Evolutionary conservation across 2,888 invertebrate genomes (phyloP).

Genomic region (Iselma pallidipennis): DNA sequence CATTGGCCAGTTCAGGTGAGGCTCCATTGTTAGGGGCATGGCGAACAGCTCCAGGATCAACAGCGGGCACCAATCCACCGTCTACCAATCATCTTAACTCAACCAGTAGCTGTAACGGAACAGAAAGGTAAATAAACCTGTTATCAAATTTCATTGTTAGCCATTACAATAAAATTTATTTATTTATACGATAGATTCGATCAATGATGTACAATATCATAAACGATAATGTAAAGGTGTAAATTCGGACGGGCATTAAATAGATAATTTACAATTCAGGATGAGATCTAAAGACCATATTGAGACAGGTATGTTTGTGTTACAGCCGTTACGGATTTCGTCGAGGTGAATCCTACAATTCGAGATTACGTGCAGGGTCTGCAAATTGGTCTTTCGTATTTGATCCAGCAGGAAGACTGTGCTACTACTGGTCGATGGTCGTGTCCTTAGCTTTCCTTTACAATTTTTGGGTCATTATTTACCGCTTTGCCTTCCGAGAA

Average conservation of each 20-base stretch:
- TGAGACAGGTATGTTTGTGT: conserved; percentile 11
- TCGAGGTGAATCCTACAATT: conserved; percentile 65
- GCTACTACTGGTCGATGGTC: conserved; percentile 97
- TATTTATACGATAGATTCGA: too few species aligned
- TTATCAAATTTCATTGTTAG: too few species aligned
- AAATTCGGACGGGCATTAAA: too few species aligned
- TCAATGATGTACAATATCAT: neutral
- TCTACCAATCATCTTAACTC: conserved; percentile 66
- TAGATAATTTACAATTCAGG: too few species aligned
- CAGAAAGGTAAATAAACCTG: conserved; percentile 69
- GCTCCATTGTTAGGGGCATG: conserved; percentile 74
- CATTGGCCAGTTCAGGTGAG: conserved; percentile 73
- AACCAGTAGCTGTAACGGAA: conserved; percentile 68
- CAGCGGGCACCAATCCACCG: conserved; percentile 60
- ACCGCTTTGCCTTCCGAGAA: conserved; percentile 98
- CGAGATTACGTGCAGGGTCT: conserved; percentile 67
- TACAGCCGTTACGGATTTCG: conserved; percentile 61
- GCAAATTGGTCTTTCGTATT: conserved; percentile 95
- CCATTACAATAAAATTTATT: too few species aligned
- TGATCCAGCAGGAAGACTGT: conserved; percentile 95
- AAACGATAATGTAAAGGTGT: neutral
- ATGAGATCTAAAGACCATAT: neutral
- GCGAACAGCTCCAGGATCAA: conserved; percentile 61
- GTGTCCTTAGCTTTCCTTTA: conserved; percentile 95
- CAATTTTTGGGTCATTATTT: conserved; percentile 98